Percentiles rank a stretch among this genome's conserved stretches.
Evolutionary conservation across 2,797 vertebrate genomes (phyloP).

Genomic region (Limosa lapponica): DNA sequence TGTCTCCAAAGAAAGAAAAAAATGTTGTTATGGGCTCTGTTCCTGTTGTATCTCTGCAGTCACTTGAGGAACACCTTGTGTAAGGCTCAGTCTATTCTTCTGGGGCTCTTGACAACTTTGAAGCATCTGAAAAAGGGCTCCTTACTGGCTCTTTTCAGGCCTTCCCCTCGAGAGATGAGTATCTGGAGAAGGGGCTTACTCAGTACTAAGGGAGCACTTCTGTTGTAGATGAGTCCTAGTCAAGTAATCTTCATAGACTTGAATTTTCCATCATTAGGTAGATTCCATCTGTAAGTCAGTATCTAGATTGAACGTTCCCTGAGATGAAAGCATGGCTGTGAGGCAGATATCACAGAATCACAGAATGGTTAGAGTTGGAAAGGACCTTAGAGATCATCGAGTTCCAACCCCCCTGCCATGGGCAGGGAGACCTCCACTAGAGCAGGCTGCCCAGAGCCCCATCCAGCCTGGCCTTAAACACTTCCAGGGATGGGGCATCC

Average conservation of each 20-base stretch:
- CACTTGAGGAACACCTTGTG: not conserved
- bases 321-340: not conserved
- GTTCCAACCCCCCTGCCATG: too few relatives aligned
- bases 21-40: not conserved
- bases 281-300: not conserved
- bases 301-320: not conserved
- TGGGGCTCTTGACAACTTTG: not conserved
- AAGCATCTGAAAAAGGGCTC: not conserved
- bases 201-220: not conserved
- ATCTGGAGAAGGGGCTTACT: not conserved
- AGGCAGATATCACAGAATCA: too few relatives aligned
- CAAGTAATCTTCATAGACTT: not conserved
- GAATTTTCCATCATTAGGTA: not conserved
- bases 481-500: too few relatives aligned
- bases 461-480: too few relatives aligned
- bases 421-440: too few relatives aligned
- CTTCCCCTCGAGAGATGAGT: not conserved
- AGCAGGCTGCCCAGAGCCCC: too few relatives aligned
- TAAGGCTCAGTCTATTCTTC: not conserved
- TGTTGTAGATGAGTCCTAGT: not conserved
- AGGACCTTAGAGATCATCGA: too few relatives aligned
- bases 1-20: not conserved
- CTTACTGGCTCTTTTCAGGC: not conserved
- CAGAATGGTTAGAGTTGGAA: too few relatives aligned
- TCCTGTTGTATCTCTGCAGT: not conserved